phyloP scores from a whole-genome alignment of 2,797 vertebrate genomes.

The Mormyrus proboscirostris region DNA sequence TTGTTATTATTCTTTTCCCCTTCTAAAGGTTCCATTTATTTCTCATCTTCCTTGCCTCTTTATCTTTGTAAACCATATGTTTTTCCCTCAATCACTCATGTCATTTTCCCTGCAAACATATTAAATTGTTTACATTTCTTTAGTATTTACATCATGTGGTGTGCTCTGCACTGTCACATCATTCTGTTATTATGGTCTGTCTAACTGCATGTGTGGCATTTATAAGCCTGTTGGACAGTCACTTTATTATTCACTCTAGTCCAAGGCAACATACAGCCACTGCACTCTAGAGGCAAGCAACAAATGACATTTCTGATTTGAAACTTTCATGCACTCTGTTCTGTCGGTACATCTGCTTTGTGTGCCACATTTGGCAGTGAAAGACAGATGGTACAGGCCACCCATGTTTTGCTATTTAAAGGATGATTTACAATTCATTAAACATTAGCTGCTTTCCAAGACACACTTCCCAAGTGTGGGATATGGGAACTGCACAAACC shows the following conservation, averaged over 20 bases:
- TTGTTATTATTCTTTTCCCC: neutral
- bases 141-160: neutral
- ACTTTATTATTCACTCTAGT: neutral
- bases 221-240: neutral
- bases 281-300: neutral
- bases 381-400: conserved; percentile 3
- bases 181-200: neutral
- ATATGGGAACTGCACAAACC: neutral
- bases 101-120: neutral
- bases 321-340: neutral
- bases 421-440: conserved; percentile 4
- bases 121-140: neutral
- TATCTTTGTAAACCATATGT: neutral
- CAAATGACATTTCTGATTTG: neutral
- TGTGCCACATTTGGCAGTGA: neutral
- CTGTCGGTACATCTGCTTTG: neutral
- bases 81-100: neutral
- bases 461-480: neutral
- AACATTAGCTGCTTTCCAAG: neutral
- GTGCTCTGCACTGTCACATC: neutral
- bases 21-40: neutral
- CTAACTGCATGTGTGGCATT: neutral
- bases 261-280: neutral
- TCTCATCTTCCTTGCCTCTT: neutral
- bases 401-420: neutral